phyloP scores from a whole-genome alignment of 2,888 invertebrate genomes.

The Ditylenchus weischeri region DNA sequence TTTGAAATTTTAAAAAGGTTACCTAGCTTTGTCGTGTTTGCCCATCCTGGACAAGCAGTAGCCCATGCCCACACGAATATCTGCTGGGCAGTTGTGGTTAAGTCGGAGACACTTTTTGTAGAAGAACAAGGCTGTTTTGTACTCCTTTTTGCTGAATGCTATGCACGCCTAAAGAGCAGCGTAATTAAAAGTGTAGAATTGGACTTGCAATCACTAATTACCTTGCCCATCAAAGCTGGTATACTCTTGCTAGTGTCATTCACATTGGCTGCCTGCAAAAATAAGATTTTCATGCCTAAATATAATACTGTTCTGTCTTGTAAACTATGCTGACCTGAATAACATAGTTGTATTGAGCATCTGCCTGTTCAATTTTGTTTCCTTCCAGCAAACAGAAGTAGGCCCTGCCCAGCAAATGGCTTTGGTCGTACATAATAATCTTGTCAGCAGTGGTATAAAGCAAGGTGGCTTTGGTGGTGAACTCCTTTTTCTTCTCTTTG shows the following conservation, averaged over 20 bases:
- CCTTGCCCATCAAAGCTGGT: constrained; percentile 74
- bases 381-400: constrained; percentile 91
- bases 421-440: constrained; percentile 99
- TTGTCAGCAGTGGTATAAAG: constrained; percentile 98
- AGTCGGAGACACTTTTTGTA: constrained; percentile 95
- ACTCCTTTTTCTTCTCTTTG: constrained; percentile 83
- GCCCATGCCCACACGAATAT: constrained; percentile 92
- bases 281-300: too few species aligned
- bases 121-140: constrained; percentile 87
- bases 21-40: constrained; percentile 89
- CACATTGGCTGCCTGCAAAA: constrained; percentile 13
- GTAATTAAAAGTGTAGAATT: too few species aligned
- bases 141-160: constrained; percentile 91
- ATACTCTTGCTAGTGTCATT: constrained; percentile 63
- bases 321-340: constrained; percentile 59
- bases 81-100: constrained; percentile 93
- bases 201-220: too few species aligned
- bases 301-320: too few species aligned
- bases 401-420: constrained; percentile 92
- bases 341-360: constrained; percentile 98
- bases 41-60: constrained; percentile 95
- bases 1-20: too few species aligned
- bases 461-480: constrained; percentile 90
- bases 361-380: constrained; percentile 94
- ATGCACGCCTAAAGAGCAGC: constrained; percentile 88